Conservation (phyloP, 1,140 invertebrate species). For the Bombus breviceps region DNA sequence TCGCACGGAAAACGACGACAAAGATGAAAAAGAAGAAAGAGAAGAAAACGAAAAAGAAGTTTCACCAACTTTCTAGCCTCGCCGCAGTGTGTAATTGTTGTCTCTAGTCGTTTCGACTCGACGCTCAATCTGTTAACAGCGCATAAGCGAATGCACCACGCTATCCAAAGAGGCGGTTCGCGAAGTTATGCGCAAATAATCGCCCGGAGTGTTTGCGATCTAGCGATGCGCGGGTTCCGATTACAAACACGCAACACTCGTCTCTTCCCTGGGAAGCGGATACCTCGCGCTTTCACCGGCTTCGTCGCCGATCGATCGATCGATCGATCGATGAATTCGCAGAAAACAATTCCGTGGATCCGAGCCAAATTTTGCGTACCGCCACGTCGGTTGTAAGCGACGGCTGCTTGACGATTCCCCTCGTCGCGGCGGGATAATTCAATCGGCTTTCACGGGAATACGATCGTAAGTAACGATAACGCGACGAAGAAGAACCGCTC, state of each 20-base stretch:
- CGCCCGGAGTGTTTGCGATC: conserved; percentile 61
- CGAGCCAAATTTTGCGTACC: conserved; percentile 37
- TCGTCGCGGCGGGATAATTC: conserved; percentile 19
- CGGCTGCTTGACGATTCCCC: conserved; percentile 21
- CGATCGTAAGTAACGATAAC: conserved; percentile 16
- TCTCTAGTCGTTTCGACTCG: conserved; percentile 34
- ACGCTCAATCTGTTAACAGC: conserved; percentile 50
- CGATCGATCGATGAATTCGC: conserved; percentile 48
- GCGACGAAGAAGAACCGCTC: not conserved
- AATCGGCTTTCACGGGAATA: conserved; percentile 33
- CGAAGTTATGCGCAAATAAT: conserved; percentile 68
- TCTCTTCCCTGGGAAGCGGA: conserved; percentile 55
- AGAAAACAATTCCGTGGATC: conserved; percentile 43
- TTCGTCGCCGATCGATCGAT: conserved; percentile 1
- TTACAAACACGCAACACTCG: conserved; percentile 74
- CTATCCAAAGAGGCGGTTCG: conserved; percentile 52
- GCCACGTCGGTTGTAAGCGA: not conserved
- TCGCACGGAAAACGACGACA: not conserved
- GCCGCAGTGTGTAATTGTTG: conserved; percentile 2
- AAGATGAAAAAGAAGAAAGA: not conserved
- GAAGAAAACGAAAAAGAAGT: not conserved
- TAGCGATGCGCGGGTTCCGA: conserved; percentile 69
- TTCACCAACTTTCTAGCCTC: not conserved
- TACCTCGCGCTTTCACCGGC: conserved; percentile 59
- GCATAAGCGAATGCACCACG: conserved; percentile 10